Evolutionary conservation across 1,140 invertebrate genomes (phyloP).

Genomic region (Drosophila subobscura): DNA sequence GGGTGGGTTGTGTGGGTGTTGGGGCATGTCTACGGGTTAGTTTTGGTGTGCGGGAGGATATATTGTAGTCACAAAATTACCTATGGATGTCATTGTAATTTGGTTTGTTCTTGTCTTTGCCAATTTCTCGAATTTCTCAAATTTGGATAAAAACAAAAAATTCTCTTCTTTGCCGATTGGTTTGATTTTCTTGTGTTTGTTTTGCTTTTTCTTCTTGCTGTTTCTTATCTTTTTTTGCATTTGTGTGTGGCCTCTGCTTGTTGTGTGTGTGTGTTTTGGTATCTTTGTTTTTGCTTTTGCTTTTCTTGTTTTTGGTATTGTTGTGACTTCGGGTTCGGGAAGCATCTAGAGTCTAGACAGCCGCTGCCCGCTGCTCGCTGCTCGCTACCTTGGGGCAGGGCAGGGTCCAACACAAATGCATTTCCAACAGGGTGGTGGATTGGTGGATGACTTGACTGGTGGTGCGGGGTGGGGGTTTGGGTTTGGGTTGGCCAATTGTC

Average conservation of each 20-base stretch:
- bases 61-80: conserved; percentile 63
- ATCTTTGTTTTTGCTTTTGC: conserved; percentile 13
- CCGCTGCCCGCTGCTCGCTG: conserved; percentile 24
- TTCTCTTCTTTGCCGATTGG: conserved; percentile 48
- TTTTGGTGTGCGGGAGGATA: neutral
- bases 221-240: conserved; percentile 37
- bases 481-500: conserved; percentile 27
- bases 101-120: conserved; percentile 58
- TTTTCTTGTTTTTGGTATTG: conserved; percentile 42
- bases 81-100: conserved; percentile 83
- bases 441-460: conserved; percentile 6
- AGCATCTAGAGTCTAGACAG: conserved; percentile 53
- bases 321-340: conserved; percentile 35
- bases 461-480: neutral
- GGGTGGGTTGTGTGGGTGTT: conserved; percentile 9
- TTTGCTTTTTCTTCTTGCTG: conserved; percentile 9
- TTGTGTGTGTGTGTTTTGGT: conserved; percentile 2
- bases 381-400: conserved; percentile 12
- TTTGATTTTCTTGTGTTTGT: conserved; percentile 9
- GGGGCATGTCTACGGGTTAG: neutral
- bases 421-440: conserved; percentile 6
- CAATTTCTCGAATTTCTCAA: conserved; percentile 45
- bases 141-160: conserved; percentile 52
- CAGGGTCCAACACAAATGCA: conserved; percentile 31
- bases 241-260: conserved; percentile 19